A percentile compares a stretch with the other conserved stretches of the same genome.
Conservation (phyloP, 2,113 vertebrate genomes). For the Tragelaphus buxtoni region DNA sequence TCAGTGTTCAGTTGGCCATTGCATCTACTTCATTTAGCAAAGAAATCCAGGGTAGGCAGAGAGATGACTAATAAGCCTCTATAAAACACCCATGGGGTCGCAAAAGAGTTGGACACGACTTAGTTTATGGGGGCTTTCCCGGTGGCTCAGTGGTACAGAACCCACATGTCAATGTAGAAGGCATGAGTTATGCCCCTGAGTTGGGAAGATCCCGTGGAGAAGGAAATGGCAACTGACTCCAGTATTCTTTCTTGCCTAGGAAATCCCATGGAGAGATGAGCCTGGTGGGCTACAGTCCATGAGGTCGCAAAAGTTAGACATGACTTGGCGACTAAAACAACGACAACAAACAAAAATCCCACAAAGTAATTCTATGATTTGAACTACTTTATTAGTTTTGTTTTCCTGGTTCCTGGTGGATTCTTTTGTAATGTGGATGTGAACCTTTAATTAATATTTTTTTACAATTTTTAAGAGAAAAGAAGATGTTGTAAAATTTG, state of each 20-base stretch:
- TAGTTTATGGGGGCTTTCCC: background rate
- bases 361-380: background rate
- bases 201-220: background rate
- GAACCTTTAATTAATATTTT: background rate
- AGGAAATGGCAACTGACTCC: background rate
- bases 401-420: background rate
- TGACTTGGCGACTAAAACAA: background rate
- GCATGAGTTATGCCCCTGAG: background rate
- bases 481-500: background rate
- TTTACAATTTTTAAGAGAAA: background rate
- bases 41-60: background rate
- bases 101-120: background rate
- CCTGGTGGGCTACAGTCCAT: background rate
- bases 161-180: background rate
- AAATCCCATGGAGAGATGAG: background rate
- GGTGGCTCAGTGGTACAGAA: background rate
- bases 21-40: background rate
- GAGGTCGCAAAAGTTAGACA: background rate
- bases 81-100: background rate
- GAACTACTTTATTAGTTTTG: background rate
- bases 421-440: background rate
- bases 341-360: background rate
- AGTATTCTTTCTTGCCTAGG: background rate
- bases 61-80: background rate
- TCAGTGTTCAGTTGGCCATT: background rate